Percentiles rank a stretch among this genome's conserved stretches.
Evolutionary conservation across 2,113 vertebrate genomes (phyloP).

Genomic region (Poecile atricapillus): DNA sequence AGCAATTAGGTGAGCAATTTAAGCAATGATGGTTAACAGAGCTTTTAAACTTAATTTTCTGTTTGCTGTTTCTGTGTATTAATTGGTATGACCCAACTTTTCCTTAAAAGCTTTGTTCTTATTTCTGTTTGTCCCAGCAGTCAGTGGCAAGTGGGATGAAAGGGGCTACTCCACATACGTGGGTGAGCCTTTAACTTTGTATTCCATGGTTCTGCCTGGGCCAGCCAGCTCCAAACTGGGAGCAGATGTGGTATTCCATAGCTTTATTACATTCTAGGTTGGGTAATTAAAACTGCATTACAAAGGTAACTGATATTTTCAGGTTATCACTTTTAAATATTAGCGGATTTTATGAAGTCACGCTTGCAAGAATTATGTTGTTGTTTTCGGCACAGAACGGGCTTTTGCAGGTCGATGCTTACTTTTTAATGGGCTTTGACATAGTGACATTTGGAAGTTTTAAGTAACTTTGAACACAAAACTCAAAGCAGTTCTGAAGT

Average conservation of each 20-base stretch:
- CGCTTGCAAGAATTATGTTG: conserved; percentile 28
- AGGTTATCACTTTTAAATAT: conserved; percentile 32
- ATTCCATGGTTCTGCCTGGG: background rate
- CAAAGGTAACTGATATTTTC: conserved; percentile 40
- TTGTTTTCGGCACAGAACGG: background rate
- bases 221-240: background rate
- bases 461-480: background rate
- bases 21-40: background rate
- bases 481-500: background rate
- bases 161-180: rapidly evolving
- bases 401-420: background rate
- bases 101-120: background rate
- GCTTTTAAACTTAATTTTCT: background rate
- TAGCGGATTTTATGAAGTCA: conserved; percentile 28
- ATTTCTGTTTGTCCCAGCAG: background rate
- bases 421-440: conserved; percentile 30
- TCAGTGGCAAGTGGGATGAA: background rate
- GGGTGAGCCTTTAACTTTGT: background rate
- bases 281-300: background rate
- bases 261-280: background rate
- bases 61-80: background rate
- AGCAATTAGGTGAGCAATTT: background rate
- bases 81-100: background rate
- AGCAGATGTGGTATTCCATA: background rate
- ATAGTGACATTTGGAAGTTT: conserved; percentile 31